Conservation (phyloP, 2,113 vertebrate genomes). For the Phalacrocorax carbo region DNA sequence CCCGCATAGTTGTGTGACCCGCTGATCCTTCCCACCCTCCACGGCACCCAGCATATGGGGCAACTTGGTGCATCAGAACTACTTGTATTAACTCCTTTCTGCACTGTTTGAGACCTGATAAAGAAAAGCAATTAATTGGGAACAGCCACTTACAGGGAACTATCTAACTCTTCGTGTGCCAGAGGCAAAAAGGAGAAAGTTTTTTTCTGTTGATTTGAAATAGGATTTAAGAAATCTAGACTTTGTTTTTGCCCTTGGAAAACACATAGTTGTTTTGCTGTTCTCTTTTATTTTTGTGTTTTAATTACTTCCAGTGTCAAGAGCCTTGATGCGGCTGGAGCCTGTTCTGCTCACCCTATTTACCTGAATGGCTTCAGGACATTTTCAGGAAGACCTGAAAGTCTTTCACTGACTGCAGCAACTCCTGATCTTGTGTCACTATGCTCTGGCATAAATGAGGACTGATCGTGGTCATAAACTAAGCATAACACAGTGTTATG, state of each 20-base stretch:
- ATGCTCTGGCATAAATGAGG: neutral
- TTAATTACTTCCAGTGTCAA: neutral
- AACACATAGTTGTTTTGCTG: neutral
- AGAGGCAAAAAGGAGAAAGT: neutral
- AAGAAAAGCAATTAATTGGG: neutral
- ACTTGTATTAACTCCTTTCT: neutral
- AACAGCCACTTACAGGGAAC: neutral
- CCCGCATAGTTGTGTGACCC: neutral
- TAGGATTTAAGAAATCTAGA: neutral
- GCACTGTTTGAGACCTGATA: neutral
- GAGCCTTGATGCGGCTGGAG: neutral
- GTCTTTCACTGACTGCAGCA: neutral
- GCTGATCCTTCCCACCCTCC: neutral
- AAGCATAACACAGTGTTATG: rapidly evolving
- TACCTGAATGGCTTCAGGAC: neutral
- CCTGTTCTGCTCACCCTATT: neutral
- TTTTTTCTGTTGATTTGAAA: neutral
- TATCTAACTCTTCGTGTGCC: neutral
- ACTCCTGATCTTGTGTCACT: neutral
- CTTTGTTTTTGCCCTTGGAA: neutral
- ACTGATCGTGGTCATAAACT: neutral
- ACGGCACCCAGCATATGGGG: rapidly evolving
- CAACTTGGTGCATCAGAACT: neutral
- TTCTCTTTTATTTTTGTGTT: neutral
- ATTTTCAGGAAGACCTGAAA: neutral